Evolutionary conservation across 2,113 vertebrate genomes (phyloP), one percentile per base, ranked within the genome.

Genomic region (Anser brachyrhynchus): DNA sequence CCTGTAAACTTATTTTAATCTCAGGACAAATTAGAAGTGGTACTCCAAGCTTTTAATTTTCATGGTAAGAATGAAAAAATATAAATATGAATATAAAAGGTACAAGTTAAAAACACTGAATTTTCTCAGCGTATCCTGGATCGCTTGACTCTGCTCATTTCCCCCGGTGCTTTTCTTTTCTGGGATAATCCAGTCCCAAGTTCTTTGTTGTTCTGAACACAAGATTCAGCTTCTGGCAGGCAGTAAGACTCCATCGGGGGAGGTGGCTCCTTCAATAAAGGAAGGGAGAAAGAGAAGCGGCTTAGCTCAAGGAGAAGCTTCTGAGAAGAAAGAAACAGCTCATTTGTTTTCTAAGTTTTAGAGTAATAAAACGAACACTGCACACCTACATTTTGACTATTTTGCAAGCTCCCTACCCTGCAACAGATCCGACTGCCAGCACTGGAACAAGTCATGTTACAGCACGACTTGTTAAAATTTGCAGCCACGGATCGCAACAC

Each of bases 131-230:
- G 97, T 71, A 98, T 82, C 85, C 98, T 97, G 64, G 98, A 98
- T 80, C 98, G 97, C 96, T 99, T 99, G 76, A 98, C 87, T 52
- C 72, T 95, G 41, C 96, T 97, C 29, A 61, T 91, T 65, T 99
- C 98, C 54, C 89, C 96, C 28, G 95, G 44, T 65, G 95, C 98
- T 98, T 99, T 99, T 76, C 99, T 99, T 90, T 99, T 99, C 61
- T 99, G 98, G 44, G 98, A 98, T 39, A 97, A 95, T 57, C 91
- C 94, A 6, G 74, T 91, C 61, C 75, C 97, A 70, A 94, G 85
- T 33, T 97, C 98, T 12, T 93, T 64, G 76, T 80, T 92, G 41
- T 83, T 97, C 51, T 96, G 97, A 86, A 97, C 80, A 91, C 66
- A 87, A 43, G 93, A 62, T 4, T 90, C 49, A 21, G 97, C 97